Percentiles rank a stretch among this genome's conserved stretches.
Evolutionary conservation across 2,888 invertebrate species (phyloP).

Genomic region (Steinernema carpocapsae): DNA sequence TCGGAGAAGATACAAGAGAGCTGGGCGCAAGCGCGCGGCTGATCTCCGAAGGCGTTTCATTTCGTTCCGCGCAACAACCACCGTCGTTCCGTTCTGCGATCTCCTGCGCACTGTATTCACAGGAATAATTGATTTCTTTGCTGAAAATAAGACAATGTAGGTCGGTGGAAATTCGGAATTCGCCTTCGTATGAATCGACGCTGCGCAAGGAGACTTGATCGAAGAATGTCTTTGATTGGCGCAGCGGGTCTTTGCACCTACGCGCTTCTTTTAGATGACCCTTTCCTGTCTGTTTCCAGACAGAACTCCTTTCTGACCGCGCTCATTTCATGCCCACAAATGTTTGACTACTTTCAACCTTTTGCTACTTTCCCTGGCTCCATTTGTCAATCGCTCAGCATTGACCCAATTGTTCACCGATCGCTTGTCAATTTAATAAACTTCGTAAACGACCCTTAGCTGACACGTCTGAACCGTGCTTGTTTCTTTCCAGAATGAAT

Average conservation of each 20-base stretch:
- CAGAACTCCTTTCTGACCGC: neutral
- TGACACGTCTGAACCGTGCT: neutral
- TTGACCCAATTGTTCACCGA: conserved; percentile 19
- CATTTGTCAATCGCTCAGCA: neutral
- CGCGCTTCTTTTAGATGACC: conserved; percentile 15
- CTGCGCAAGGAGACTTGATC: conserved; percentile 28
- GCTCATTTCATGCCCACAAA: neutral
- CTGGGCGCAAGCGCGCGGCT: conserved; percentile 8
- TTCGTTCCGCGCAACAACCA: conserved; percentile 30
- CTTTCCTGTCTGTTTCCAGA: conserved; percentile 4
- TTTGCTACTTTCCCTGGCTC: neutral
- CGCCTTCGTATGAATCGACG: conserved; percentile 29
- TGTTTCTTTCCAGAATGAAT: conserved; percentile 15
- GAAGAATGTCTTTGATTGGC: conserved; percentile 22
- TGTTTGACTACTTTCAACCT: neutral
- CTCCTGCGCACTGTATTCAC: conserved; percentile 31
- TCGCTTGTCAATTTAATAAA: neutral
- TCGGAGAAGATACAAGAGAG: conserved; percentile 25
- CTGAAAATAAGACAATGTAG: conserved; percentile 35
- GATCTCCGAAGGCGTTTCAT: conserved; percentile 34
- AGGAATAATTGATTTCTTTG: conserved; percentile 33
- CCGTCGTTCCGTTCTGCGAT: conserved; percentile 28
- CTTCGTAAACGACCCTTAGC: neutral
- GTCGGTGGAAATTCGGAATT: conserved; percentile 35
- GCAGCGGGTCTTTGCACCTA: neutral